Evolutionary conservation across 2,113 vertebrate genomes (phyloP), one percentile per base, ranked within the genome.

Genomic region (Paradisaea rubra): DNA sequence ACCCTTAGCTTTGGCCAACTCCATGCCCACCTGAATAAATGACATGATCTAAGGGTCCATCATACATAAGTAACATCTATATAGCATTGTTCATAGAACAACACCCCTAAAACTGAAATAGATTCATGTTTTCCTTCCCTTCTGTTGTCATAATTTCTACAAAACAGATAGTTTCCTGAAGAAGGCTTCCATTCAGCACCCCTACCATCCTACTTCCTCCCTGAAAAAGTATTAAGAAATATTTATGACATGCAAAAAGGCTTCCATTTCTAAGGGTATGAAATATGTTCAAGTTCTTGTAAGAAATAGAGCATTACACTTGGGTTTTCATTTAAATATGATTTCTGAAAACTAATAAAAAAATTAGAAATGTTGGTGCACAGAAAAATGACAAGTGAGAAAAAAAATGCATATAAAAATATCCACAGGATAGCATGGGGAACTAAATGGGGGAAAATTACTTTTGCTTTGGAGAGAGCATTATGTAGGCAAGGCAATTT

Each of bases 401-500:
- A 91, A 92, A 86, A 86, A 95, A 95, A 93, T 0, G 13, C 72
- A 52, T 68, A 72, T 65, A 78, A 84, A 95, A 92, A 91, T 91
- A 95, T 95, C 81, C 33, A 69, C 88, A 92, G 60, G 79, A 91
- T 82, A 91, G 68, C 37, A 31, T 42, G 81, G 52, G 93, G 92
- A 97, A 92, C 82, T 95, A 94, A 97, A 83, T 86, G 56, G 92
- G 81, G 92, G 86, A 82, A 94, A 96, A 95, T 95, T 89, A 80
- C 84, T 94, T 91, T 87, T 8, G 20, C 85, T 91, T 95, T 89
- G 57, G 69, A 86, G 74, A 91, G 74, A 95, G 68, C 35, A 96
- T 96, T 96, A 90, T 92, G 81, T 91, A 96, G 84, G 73, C 81
- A 91, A 95, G 85, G 69, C 70, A 95, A 96, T 97, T 97, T 97